Evolutionary conservation across 1,140 invertebrate species (phyloP), one percentile per base, ranked within the genome.

Genomic region (Samia ricini): DNA sequence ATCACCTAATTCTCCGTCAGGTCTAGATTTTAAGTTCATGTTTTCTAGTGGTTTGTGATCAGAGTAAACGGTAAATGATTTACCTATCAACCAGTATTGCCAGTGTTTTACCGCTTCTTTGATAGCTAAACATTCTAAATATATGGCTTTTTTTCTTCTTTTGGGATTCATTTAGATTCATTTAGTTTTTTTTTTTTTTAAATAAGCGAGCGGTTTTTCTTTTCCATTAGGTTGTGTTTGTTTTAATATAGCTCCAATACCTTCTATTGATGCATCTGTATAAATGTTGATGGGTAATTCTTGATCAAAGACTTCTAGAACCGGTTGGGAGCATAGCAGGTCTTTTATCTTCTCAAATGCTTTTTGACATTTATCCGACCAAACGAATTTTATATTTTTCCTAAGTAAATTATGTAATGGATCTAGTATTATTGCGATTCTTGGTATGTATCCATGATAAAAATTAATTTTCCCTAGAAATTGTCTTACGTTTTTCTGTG

Each of bases 91-190:
- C 70, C 70, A 73, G 58, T 81, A 66, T 70, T 78, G 77, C 78
- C 74, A 85, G 61, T 82, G 82, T 69, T 57, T 79, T 52, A 83
- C 33, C 56, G 66, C 67, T 74, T 83, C 79, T 79, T 77, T 83
- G 8, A 56, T 56, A 26, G 52, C 52, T 51, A 50, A 56, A 48
- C 61, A 56, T 50, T 62, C 54, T 33, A 56, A 49, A 63, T 63
- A 57, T 51, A 63, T 54, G n/a, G 55, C 55, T 50, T 69, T 76
- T 77, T 62, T 77, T 71, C 29, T 64, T 33, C n/a, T 48, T 73
- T 63, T 61, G 79, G 63, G 36, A 50, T 24, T 56, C 62, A 52
- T 49, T 4, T 5, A 64, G 62, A 69, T 75, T 68, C 77, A 59
- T 67, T 20, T n/a, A n/a, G n/a, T n/a, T n/a, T n/a, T n/a, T n/a